Conservation (phyloP, 2,888 invertebrate genomes). For the Synergus gifuensis region DNA sequence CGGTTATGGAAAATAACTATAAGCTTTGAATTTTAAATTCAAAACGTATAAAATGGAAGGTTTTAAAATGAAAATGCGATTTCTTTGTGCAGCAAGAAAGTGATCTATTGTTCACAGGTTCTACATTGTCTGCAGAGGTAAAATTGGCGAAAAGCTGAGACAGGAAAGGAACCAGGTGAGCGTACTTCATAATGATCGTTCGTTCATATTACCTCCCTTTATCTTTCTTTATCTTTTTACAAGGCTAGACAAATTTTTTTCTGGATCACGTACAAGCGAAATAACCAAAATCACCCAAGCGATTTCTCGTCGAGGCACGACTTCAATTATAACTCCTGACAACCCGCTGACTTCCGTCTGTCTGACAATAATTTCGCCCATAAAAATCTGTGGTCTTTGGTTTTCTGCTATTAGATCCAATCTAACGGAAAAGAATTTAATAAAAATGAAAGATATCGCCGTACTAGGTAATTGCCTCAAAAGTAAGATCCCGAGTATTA, state of each 20-base stretch:
- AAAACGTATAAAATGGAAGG: too few relatives aligned
- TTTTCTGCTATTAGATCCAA: slow-evolving; percentile 7
- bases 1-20: too few relatives aligned
- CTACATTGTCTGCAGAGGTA: background rate
- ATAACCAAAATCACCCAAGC: too few relatives aligned
- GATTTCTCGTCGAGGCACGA: slow-evolving; percentile 36
- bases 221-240: slow-evolving; percentile 20
- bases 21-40: too few relatives aligned
- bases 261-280: slow-evolving; percentile 16
- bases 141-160: background rate
- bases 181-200: slow-evolving; percentile 8
- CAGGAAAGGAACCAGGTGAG: slow-evolving; percentile 1
- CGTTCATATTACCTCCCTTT: background rate
- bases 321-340: slow-evolving; percentile 3
- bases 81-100: background rate
- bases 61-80: background rate
- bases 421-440: background rate
- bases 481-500: background rate
- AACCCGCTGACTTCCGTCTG: slow-evolving; percentile 19
- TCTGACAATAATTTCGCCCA: slow-evolving; percentile 9
- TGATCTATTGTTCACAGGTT: background rate
- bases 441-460: background rate
- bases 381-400: slow-evolving; percentile 18
- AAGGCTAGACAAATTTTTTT: background rate
- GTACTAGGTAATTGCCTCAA: background rate